Evolutionary conservation across 2,113 vertebrate genomes (phyloP).

Genomic region (Candoia aspera): DNA sequence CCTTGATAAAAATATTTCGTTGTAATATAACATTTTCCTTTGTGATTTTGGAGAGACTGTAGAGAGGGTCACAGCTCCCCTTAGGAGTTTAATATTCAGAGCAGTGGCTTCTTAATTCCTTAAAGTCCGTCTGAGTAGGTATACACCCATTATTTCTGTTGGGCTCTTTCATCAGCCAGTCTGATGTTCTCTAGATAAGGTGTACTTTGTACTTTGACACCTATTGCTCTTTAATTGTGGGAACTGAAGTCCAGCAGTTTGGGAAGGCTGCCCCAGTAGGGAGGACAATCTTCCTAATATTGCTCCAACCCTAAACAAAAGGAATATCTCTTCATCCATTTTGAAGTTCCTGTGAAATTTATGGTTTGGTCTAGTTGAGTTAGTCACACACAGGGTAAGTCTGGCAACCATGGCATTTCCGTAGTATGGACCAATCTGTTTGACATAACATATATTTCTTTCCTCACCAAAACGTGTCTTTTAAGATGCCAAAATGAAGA

Average conservation of each 20-base stretch:
- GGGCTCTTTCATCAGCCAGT: neutral
- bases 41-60: neutral
- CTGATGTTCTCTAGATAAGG: neutral
- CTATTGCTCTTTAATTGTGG: neutral
- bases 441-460: neutral
- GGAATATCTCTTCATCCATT: neutral
- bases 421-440: conserved; percentile 17
- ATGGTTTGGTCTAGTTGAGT: neutral
- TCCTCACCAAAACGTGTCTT: conserved; percentile 1
- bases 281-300: neutral
- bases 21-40: neutral
- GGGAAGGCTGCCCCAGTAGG: neutral
- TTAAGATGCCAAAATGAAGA: conserved; percentile 29
- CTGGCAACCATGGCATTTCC: conserved; percentile 19
- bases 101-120: neutral
- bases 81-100: neutral
- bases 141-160: neutral
- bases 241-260: neutral
- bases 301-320: neutral
- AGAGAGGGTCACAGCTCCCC: neutral
- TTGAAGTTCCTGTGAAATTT: neutral
- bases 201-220: neutral
- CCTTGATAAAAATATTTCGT: neutral
- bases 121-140: neutral
- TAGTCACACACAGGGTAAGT: neutral